Evolutionary conservation across 2,888 invertebrate genomes (phyloP), one percentile per base, ranked within the genome.

Genomic region (Loripinus fragilis): DNA sequence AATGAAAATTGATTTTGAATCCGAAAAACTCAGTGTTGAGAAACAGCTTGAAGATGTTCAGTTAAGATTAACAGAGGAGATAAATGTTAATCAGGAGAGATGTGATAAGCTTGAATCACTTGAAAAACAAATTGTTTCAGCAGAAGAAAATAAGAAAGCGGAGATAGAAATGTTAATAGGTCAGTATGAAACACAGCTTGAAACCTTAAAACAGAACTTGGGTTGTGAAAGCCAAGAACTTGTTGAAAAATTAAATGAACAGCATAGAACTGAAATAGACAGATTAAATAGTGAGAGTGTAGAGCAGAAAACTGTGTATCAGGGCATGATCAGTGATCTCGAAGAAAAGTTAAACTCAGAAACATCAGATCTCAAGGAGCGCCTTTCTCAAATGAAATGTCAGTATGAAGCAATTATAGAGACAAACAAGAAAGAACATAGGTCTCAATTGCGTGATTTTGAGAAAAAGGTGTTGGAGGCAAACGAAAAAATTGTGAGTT

Each of bases 371-470:
- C 64, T 80, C 5, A 71, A 76, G 38, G 78, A 76, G 28, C 42
- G 83, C 35, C 50, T 83, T 15, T 83, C 83, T 7, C 83, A 83
- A 55, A 76, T 83, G 76, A 83, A 83, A 38, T 83, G 83, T 67
- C 83, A 83, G 64, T 83, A 83, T 73, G 80, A 83, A n/a, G 78
- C 78, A 10, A 55, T 80, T 15, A 76, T 83, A 41, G 80, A 83
- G 66, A 74, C 71, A 20, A 78, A 80, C 30, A 68, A 83, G 55
- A 78, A 83, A 50, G 80, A 83, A 17, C 68, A 70, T 17, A 78
- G 69, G 41, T 71, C 64, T 25, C 68, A 71, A 33, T 41, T 38
- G 3, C 35, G 30, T 45, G 74, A 66, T 23, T 65, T 25, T 17
- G 78, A 78, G 38, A 45, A 74, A 55, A 71, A 64, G 38, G n/a